Conservation (phyloP, 2,797 vertebrate species). For the Pristis pectinata region DNA sequence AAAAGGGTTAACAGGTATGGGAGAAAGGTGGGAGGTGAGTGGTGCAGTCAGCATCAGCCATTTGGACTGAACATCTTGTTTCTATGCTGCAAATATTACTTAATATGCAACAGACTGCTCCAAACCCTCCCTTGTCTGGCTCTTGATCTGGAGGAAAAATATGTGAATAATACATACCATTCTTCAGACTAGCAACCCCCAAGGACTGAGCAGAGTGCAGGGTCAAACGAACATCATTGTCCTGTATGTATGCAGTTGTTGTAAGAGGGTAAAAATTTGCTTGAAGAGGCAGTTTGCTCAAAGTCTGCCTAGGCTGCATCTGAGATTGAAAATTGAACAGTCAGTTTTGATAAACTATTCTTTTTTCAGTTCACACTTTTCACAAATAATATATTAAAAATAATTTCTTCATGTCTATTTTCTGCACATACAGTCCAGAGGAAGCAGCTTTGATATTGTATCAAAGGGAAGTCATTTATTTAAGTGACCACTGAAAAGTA, state of each 20-base stretch:
- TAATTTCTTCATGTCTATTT: background rate
- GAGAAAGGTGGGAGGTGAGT: background rate
- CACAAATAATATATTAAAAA: background rate
- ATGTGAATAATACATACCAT: slow-evolving; percentile 54
- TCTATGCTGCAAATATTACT: background rate
- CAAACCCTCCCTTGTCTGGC: background rate
- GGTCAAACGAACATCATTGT: slow-evolving; percentile 59
- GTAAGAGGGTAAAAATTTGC: slow-evolving; percentile 88
- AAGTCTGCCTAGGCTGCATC: slow-evolving; percentile 76
- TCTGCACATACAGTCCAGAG: background rate
- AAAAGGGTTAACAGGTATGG: background rate
- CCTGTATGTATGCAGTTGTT: slow-evolving; percentile 76
- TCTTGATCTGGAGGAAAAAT: background rate
- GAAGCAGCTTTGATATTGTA: background rate
- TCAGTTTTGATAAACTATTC: background rate
- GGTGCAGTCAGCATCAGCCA: background rate
- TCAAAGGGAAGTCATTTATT: background rate
- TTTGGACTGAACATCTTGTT: background rate
- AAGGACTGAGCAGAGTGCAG: slow-evolving; percentile 80
- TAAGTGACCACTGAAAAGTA: background rate
- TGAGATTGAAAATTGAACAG: slow-evolving; percentile 49
- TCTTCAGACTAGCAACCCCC: slow-evolving; percentile 68
- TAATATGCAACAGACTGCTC: background rate
- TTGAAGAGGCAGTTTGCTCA: slow-evolving; percentile 80
- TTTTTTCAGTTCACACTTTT: background rate